Conservation (phyloP, 2,888 invertebrate genomes). For the Ectobius pallidus region DNA sequence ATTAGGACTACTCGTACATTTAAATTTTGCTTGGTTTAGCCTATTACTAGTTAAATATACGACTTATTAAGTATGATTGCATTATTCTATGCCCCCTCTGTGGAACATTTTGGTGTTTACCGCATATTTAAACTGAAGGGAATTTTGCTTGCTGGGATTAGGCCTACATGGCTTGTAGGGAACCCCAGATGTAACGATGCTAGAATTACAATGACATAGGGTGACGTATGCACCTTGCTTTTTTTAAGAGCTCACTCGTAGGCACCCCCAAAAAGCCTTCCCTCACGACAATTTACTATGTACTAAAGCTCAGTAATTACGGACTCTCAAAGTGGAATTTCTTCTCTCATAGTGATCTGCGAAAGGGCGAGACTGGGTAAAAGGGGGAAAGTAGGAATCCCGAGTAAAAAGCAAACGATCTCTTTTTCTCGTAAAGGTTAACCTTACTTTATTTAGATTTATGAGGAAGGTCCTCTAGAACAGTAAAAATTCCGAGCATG, state of each 20-base stretch:
- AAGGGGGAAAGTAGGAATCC: not conserved
- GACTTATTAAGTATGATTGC: no score
- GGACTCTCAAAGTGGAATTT: slow-evolving; percentile 13
- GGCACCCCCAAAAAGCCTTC: not conserved
- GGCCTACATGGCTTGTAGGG: no score
- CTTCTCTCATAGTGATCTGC: not conserved
- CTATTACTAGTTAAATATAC: no score
- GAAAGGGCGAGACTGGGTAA: no score
- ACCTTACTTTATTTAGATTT: slow-evolving; percentile 18
- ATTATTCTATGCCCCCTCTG: no score
- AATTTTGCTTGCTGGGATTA: no score
- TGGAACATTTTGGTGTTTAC: no score
- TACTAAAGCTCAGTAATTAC: slow-evolving; percentile 14
- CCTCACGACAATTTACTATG: slow-evolving; percentile 5
- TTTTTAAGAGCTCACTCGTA: not conserved
- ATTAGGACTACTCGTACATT: no score
- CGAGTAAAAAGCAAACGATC: not conserved
- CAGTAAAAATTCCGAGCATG: slow-evolving; percentile 22
- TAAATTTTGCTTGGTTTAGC: no score
- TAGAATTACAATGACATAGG: not conserved
- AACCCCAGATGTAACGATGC: not conserved
- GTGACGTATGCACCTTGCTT: not conserved
- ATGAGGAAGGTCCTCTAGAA: not conserved
- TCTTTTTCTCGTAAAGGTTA: not conserved
- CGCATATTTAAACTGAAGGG: no score